These are phyloP conservation scores for Mamestra configurata DNA, from an alignment of 1,140 invertebrate genomes.

Conservation along the genomic window DNA sequence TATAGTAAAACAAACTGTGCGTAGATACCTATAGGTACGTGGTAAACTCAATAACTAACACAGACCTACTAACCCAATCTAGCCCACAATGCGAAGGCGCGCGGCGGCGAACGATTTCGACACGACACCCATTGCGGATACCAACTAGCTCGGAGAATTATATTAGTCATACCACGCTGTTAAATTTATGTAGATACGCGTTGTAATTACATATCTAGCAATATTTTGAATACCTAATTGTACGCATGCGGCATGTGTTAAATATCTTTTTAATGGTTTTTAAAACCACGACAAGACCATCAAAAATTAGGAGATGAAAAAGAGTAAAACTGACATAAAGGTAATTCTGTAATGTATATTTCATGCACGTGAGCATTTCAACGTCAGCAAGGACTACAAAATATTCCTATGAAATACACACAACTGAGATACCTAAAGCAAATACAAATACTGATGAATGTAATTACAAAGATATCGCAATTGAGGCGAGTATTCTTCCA, in stretches of 20 bases:
- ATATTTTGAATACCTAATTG: too few species aligned
- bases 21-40: background rate
- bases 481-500: conserved; percentile 7
- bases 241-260: too few species aligned
- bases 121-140: conserved; percentile 32
- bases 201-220: background rate
- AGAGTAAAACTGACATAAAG: too few species aligned
- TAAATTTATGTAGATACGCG: conserved; percentile 38
- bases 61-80: conserved; percentile 40
- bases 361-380: too few species aligned
- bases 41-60: conserved; percentile 7
- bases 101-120: conserved; percentile 25
- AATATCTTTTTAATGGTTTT: too few species aligned
- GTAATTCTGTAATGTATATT: too few species aligned
- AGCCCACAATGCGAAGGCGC: conserved; percentile 2
- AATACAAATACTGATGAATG: conserved; percentile 14
- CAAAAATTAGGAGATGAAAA: too few species aligned
- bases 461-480: conserved; percentile 33
- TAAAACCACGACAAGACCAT: too few species aligned
- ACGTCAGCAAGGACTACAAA: too few species aligned
- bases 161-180: conserved; percentile 33
- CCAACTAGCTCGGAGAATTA: conserved; percentile 7
- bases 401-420: conserved; percentile 8
- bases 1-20: background rate
- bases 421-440: conserved; percentile 14